A percentile compares a stretch with the other conserved stretches of the same genome.
Evolutionary conservation across 1,140 invertebrate species (phyloP).

Genomic region (Apis cerana): DNA sequence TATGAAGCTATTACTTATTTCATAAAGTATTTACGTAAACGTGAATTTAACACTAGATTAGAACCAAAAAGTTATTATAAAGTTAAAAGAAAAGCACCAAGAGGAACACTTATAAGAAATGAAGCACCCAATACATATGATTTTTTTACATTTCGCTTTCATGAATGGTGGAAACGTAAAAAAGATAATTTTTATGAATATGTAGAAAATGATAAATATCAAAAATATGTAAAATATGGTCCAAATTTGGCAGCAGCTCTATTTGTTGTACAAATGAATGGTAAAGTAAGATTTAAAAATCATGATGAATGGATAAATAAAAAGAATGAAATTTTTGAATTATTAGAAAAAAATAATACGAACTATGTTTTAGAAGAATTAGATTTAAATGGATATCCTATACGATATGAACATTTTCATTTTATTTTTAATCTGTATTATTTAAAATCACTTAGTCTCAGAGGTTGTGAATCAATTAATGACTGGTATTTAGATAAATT

Average conservation of each 20-base stretch:
- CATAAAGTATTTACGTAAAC: conserved; percentile 6
- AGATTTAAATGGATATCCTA: conserved; percentile 83
- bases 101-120: background rate
- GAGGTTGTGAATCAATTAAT: conserved; percentile 85
- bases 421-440: conserved; percentile 84
- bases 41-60: background rate
- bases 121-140: background rate
- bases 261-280: conserved; percentile 86
- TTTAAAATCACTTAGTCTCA: conserved; percentile 86
- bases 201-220: conserved; percentile 78
- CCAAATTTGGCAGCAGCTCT: conserved; percentile 88
- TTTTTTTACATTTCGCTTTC: conserved; percentile 58
- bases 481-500: conserved; percentile 90
- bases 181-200: conserved; percentile 32
- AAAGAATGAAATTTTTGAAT: conserved; percentile 76
- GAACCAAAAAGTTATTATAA: background rate
- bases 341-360: conserved; percentile 83
- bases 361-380: conserved; percentile 85
- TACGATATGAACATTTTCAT: conserved; percentile 88
- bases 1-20: background rate
- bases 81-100: background rate
- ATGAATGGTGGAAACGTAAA: conserved; percentile 77
- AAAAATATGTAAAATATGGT: conserved; percentile 82
- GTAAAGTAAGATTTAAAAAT: conserved; percentile 85
- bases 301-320: conserved; percentile 83